phyloP scores from a whole-genome alignment of 2,113 vertebrate genomes.

The Gorsachius goisagi region DNA sequence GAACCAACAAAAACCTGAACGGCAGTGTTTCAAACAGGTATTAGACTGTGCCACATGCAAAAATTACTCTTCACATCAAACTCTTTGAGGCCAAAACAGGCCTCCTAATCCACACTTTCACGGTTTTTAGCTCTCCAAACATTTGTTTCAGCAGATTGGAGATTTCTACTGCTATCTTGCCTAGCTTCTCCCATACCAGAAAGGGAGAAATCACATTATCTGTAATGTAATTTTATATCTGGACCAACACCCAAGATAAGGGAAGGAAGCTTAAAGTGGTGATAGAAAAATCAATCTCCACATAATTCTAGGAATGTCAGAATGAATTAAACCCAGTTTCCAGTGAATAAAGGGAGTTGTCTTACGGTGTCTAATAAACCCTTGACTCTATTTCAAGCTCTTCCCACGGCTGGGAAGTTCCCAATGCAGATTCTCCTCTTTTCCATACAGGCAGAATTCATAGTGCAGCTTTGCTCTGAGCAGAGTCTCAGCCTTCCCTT shows the following conservation, averaged over 20 bases:
- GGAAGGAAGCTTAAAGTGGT: neutral
- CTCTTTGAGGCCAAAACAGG: neutral
- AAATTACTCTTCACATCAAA: neutral
- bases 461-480: neutral
- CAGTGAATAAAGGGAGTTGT: neutral
- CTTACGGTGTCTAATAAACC: neutral
- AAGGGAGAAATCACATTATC: neutral
- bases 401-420: neutral
- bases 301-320: neutral
- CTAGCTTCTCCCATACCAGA: neutral
- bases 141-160: neutral
- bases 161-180: neutral
- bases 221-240: neutral
- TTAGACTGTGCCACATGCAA: neutral
- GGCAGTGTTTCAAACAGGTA: neutral
- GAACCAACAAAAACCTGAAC: neutral
- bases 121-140: neutral
- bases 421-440: neutral
- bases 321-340: neutral
- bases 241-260: neutral
- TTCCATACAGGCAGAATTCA: neutral
- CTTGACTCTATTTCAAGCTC: neutral
- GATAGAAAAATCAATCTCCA: fast-evolving
- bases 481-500: neutral
- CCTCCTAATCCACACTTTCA: neutral